A percentile compares a stretch with the other conserved stretches of the same genome.
Conservation (phyloP, 2,797 vertebrate species). For the Brachyalestes nurse region DNA sequence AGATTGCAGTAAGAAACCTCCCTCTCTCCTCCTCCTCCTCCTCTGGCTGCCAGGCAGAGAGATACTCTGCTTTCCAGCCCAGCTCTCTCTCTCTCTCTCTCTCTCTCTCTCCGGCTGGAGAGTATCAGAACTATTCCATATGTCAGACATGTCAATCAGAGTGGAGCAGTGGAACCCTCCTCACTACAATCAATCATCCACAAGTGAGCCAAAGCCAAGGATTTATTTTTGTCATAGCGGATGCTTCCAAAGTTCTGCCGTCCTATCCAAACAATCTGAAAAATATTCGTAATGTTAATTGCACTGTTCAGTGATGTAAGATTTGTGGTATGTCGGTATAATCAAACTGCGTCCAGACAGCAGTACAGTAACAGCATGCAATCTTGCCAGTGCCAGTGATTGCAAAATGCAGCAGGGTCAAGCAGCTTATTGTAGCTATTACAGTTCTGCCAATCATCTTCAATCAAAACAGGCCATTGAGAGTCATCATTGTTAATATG, state of each 20-base stretch:
- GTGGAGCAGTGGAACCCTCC: slow-evolving; percentile 83
- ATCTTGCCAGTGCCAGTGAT: slow-evolving; percentile 30
- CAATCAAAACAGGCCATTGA: slow-evolving; percentile 37
- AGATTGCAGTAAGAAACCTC: slow-evolving; percentile 83
- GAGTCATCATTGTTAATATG: slow-evolving; percentile 21
- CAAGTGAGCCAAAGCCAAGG: slow-evolving; percentile 48
- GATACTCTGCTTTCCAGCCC: slow-evolving; percentile 46
- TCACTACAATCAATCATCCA: slow-evolving; percentile 57
- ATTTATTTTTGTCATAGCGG: slow-evolving; percentile 77
- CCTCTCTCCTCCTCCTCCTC: slow-evolving; percentile 76
- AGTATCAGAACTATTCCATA: slow-evolving; percentile 94
- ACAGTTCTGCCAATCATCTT: slow-evolving; percentile 47
- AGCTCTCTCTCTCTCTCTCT: slow-evolving; percentile 60
- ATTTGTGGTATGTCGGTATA: slow-evolving; percentile 41
- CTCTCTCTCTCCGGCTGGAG: slow-evolving; percentile 78
- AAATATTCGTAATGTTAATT: slow-evolving; percentile 53
- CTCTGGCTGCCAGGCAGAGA: slow-evolving; percentile 80
- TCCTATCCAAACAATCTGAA: slow-evolving; percentile 50
- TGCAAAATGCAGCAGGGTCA: slow-evolving; percentile 30
- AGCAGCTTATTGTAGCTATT: slow-evolving; percentile 42
- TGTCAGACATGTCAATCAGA: slow-evolving; percentile 93
- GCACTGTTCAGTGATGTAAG: slow-evolving; percentile 49
- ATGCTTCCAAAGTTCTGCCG: slow-evolving; percentile 72
- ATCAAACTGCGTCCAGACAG: slow-evolving; percentile 41
- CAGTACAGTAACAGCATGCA: slow-evolving; percentile 44